Evolutionary conservation across 1,140 invertebrate species (phyloP), one percentile per base, ranked within the genome.

Genomic region (Arion vulgaris): DNA sequence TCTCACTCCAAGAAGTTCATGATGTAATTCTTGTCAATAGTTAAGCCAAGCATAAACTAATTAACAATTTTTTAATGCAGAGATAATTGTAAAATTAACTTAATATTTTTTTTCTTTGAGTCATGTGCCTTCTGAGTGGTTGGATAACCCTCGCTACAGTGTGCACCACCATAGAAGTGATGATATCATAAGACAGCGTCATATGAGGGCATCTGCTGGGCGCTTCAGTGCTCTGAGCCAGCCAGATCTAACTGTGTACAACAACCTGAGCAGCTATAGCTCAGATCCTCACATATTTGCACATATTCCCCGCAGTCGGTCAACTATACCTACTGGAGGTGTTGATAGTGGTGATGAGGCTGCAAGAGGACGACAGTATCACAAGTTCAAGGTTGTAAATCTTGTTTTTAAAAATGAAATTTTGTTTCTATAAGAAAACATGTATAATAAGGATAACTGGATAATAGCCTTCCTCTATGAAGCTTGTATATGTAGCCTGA

Each of bases 241-340:
- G 36, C 76, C 76, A 41, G 57, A 78, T 34, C 38, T 78, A 23
- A 78, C 76, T 39, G 71, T 49, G 7, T 73, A 73, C 36, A 39
- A 49, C 57, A 62, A 2, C 57, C 17, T 51, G 28, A 53, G 53
- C 36, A 49, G 45, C 15, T n/a, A 15, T 7, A 23, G 4, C 23
- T n/a, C 51, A 78, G 57, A 78, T 28, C 34, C 34, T 23, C 57
- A 0, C 4, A 26, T 17, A 19, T 57, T 39, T 23, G 19, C 51
- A 11, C 57, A 78, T 38, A 26, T 78, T n/a, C 76, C 53, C 26
- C 32, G 76, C 32, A 78, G 57, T 32, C 76, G 49, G 76, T 78
- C 76, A 23, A 13, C 38, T 39, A 0, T 78, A 9, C 76, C 53
- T 17, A 36, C 53, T 34, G 41, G 4, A 38, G 41, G 0, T 17